Base-by-base conservation (phyloP, 2,888 invertebrate species). In the Myopa tessellatipennis region DNA sequence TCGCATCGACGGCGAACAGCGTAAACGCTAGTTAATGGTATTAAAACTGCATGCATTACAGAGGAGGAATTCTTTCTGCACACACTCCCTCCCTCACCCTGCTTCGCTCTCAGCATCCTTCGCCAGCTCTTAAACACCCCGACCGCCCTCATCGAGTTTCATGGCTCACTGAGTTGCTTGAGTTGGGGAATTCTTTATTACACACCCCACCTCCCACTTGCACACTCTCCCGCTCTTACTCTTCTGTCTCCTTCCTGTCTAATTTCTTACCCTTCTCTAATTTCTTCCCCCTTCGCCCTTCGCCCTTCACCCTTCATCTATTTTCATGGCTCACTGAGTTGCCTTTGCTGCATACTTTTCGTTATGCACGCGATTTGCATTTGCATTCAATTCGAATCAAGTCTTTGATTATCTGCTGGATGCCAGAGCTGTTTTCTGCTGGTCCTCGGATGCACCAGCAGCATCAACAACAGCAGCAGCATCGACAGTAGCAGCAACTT, bases 21-120 rank as follows among this genome's bases (percentile, higher is more conserved):
- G 60, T 75, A 75, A 75, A 69, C 69, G 75, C 45, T 60, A 68
- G 58, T 75, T 75, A 75, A 75, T 75, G 75, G 75, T 69, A 75
- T 75, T 75, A 75, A 75, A 45, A 75, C 69, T 75, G 68, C 69
- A 75, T 69, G 34, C 60, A 40, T 34, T 75, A 18, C 68, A 45
- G 38, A 18, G 58, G 68, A 74, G 16, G n/a, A 40, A 12, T 10
- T 71, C 34, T 14, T 70, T 55, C 2, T 26, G 26, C 26, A 26
- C 26, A 26, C 26, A 50, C 10, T 50, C 50, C 50, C 50, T 50
- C 8, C 50, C 14, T 50, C 14, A 14, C 50, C 3, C 10, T 14
- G 6, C 26, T 26, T 63, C 63, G 63, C 36, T 34, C 26, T 34
- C 63, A 14, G 10, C 63, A 2, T 8, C 34, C 50, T 52, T 65